Conservation (phyloP, 2,888 invertebrate genomes). For the Dryomyza anilis region DNA sequence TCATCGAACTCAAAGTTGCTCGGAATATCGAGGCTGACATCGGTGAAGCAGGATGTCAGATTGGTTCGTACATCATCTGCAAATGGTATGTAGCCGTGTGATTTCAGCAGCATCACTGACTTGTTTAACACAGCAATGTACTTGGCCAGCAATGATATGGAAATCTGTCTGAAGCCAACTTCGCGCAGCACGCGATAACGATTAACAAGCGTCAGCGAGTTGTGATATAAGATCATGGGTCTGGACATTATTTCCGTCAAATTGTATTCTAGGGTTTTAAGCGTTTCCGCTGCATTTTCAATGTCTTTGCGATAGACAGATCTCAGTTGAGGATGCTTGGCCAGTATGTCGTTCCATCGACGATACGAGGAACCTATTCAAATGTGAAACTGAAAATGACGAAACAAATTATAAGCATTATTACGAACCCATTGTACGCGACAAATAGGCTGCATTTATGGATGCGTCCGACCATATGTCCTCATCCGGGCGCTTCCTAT, state of each 20-base stretch:
- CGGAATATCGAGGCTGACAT: slow-evolving; percentile 37
- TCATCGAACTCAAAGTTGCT: slow-evolving; percentile 39
- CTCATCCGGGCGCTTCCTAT: too few species aligned
- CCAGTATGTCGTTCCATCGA: slow-evolving; percentile 45
- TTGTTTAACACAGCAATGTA: slow-evolving; percentile 55
- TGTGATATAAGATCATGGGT: slow-evolving; percentile 66
- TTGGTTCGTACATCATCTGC: slow-evolving; percentile 57
- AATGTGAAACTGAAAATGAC: too few species aligned
- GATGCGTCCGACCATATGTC: slow-evolving; percentile 38
- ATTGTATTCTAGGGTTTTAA: slow-evolving; percentile 59
- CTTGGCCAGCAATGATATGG: slow-evolving; percentile 58
- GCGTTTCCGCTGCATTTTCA: slow-evolving; percentile 41
- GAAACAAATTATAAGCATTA: too few species aligned
- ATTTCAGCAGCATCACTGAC: slow-evolving; percentile 58
- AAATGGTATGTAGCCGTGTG: slow-evolving; percentile 53
- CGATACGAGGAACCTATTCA: slow-evolving; percentile 45
- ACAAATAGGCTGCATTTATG: slow-evolving; percentile 41
- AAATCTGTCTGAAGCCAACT: slow-evolving; percentile 64
- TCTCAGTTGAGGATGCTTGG: slow-evolving; percentile 51
- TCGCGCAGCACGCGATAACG: slow-evolving; percentile 68
- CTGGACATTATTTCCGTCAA: slow-evolving; percentile 64
- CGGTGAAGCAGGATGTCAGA: slow-evolving; percentile 49
- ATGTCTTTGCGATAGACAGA: slow-evolving; percentile 51
- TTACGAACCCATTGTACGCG: slow-evolving; percentile 41
- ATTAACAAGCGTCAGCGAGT: slow-evolving; percentile 66